phyloP scores from a whole-genome alignment of 2,888 invertebrate species.

The Nebria brevicollis region DNA sequence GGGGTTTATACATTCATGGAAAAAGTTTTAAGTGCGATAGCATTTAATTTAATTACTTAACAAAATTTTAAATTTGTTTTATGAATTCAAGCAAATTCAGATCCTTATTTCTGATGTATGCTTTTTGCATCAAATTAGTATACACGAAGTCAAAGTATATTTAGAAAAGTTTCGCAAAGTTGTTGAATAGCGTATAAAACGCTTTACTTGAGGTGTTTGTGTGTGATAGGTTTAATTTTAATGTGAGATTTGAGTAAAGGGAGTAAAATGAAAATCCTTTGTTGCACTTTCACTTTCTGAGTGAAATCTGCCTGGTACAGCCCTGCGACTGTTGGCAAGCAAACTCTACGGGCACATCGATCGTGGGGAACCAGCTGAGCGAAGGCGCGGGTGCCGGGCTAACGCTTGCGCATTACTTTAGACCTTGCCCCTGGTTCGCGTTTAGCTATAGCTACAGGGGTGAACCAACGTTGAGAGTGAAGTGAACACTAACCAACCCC shows the following conservation, averaged over 20 bases:
- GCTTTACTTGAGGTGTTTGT: not conserved
- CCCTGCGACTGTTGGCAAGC: constrained; percentile 13
- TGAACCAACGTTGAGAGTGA: constrained; percentile 13
- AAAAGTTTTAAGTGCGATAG: no score
- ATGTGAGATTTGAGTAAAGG: not conserved
- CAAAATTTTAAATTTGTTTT: no score
- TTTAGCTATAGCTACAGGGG: constrained; percentile 9
- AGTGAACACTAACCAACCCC: constrained; percentile 32
- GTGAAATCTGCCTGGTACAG: not conserved
- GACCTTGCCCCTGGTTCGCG: constrained; percentile 29
- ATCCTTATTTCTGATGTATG: no score
- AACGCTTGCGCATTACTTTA: constrained; percentile 19
- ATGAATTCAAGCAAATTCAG: no score
- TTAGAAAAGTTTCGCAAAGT: no score
- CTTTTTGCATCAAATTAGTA: no score
- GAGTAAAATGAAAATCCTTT: not conserved
- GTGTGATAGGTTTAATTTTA: not conserved
- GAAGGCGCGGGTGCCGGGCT: constrained; percentile 6
- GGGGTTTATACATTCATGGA: no score
- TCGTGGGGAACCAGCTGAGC: constrained; percentile 24
- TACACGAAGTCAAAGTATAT: no score
- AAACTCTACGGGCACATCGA: constrained; percentile 24
- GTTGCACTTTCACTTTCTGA: not conserved
- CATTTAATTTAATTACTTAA: no score
- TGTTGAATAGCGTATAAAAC: no score